phyloP scores from a whole-genome alignment of 2,797 vertebrate genomes.

The Champsocephalus esox region DNA sequence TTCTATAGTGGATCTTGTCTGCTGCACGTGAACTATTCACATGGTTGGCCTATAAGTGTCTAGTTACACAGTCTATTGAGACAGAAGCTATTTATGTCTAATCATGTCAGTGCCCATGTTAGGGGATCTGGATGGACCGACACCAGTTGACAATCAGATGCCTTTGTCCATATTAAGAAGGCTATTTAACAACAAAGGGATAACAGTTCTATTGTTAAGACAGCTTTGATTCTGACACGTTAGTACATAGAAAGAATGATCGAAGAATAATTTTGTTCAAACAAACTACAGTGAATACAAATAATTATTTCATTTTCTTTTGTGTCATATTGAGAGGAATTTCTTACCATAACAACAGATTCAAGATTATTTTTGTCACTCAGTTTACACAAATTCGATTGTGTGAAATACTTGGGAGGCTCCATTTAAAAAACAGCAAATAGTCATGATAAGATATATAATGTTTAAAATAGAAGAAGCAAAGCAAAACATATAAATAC shows the following conservation, averaged over 20 bases:
- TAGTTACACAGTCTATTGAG: conserved; percentile 76
- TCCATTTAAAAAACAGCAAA: too few species aligned
- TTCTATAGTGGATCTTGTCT: conserved; percentile 42
- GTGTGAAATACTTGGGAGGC: too few species aligned
- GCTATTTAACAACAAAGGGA: conserved; percentile 51
- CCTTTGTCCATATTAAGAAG: conserved; percentile 74
- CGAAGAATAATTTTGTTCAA: not conserved
- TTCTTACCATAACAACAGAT: not conserved
- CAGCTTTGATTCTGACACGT: conserved; percentile 22
- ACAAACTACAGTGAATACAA: not conserved
- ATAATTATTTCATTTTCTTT: not conserved
- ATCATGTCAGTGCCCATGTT: conserved; percentile 84
- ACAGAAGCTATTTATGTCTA: conserved; percentile 82
- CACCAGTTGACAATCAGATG: conserved; percentile 78
- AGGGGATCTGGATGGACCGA: conserved; percentile 78
- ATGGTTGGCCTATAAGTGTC: conserved; percentile 64
- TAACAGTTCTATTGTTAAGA: conserved; percentile 55
- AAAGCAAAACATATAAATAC: too few species aligned
- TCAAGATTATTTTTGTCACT: too few species aligned
- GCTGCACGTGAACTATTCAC: conserved; percentile 63
- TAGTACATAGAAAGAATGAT: not conserved
- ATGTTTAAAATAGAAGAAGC: too few species aligned
- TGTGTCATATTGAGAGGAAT: not conserved
- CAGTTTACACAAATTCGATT: too few species aligned
- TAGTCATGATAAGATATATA: too few species aligned